Evolutionary conservation across 2,888 invertebrate genomes (phyloP).

Genomic region (Diarsia mendica): DNA sequence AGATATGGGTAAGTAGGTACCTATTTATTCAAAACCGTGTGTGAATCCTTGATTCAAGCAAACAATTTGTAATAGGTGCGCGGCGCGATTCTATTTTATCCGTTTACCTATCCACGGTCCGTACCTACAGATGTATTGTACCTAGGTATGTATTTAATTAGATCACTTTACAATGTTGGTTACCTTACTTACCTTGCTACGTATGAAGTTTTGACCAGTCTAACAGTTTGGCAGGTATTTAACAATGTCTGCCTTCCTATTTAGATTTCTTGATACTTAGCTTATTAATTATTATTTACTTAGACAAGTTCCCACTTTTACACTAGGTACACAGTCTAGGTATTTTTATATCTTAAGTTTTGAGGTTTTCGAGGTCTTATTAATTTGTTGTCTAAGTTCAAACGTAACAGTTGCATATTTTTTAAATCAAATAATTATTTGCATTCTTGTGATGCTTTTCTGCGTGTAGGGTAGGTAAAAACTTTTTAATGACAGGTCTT

Average conservation of each 20-base stretch:
- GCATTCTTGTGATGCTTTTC: not conserved
- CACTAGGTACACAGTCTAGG: not conserved
- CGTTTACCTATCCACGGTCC: no score
- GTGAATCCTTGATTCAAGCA: not conserved
- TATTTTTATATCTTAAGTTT: not conserved
- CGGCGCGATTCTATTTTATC: not conserved
- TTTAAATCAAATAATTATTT: not conserved
- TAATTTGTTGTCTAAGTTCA: not conserved
- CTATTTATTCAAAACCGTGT: not conserved
- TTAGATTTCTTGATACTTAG: no score
- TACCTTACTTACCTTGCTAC: not conserved
- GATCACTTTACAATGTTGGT: not conserved
- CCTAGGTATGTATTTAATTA: no score
- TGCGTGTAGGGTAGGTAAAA: not conserved
- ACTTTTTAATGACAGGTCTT: no score
- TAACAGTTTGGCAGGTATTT: not conserved
- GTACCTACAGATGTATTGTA: not conserved
- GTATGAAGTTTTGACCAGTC: not conserved
- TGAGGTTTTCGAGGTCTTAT: not conserved
- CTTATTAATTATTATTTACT: no score
- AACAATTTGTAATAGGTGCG: not conserved
- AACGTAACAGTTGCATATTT: no score
- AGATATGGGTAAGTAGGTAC: no score
- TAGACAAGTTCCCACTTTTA: no score
- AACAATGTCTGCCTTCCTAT: no score